Evolutionary conservation across 2,888 invertebrate species (phyloP).

Genomic region (Aproaerema taeniolella): DNA sequence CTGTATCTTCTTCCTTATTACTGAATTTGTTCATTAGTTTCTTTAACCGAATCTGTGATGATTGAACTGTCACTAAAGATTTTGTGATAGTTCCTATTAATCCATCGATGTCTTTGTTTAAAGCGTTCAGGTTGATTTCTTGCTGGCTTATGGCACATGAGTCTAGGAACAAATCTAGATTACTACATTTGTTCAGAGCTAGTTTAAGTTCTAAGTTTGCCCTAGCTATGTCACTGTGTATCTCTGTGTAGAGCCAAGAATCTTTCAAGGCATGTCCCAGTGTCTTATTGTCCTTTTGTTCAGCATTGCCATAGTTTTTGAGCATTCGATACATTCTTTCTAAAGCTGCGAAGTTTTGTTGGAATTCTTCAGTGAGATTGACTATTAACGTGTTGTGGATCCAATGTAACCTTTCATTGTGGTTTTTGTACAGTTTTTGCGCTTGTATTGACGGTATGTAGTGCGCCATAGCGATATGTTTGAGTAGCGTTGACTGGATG

Average conservation of each 20-base stretch:
- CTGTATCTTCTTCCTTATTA: conserved; percentile 20
- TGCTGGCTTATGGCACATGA: conserved; percentile 58
- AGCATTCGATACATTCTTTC: conserved; percentile 61
- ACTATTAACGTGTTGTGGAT: conserved; percentile 48
- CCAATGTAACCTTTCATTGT: conserved; percentile 66
- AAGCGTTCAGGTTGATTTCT: conserved; percentile 45
- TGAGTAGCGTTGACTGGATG: conserved; percentile 61
- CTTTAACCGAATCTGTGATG: conserved; percentile 52
- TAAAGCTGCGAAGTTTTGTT: conserved; percentile 44
- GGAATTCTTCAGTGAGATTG: conserved; percentile 41
- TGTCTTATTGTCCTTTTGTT: conserved; percentile 35
- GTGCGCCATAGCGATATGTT: conserved; percentile 60
- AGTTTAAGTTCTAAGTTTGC: conserved; percentile 56
- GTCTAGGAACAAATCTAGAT: conserved; percentile 61
- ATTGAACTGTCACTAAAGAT: conserved; percentile 50
- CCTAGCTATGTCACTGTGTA: conserved; percentile 56
- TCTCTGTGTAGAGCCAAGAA: conserved; percentile 62
- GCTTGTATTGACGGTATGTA: conserved; percentile 35
- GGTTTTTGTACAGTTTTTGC: conserved; percentile 48
- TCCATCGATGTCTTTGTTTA: conserved; percentile 58
- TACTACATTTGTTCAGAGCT: conserved; percentile 51
- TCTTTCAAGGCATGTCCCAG: conserved; percentile 43
- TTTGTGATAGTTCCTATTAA: conserved; percentile 54
- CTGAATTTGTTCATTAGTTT: conserved; percentile 50
- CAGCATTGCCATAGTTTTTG: conserved; percentile 52